Base-by-base conservation (phyloP, 2,888 invertebrate species). In the Urechis unicinctus region DNA sequence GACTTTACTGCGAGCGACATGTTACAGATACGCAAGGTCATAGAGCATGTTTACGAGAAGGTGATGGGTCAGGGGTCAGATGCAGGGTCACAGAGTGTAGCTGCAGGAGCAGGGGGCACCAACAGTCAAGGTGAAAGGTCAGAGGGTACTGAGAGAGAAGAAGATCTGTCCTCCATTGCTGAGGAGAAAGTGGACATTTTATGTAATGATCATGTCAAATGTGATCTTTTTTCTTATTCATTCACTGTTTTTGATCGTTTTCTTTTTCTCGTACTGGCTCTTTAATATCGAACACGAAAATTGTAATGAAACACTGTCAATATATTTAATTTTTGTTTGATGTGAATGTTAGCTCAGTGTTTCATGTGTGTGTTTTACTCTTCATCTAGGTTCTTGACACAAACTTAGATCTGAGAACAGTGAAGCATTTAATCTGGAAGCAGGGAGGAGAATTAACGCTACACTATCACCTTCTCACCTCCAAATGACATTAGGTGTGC, bases 351-450 rank as follows among this genome's bases (percentile, higher is more conserved):
- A n/a, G n/a, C n/a, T n/a, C n/a, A 36, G 9, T 3, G 2, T 2
- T 51, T 52, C 25, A 24, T n/a, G 28, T 3, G 17, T 13, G 1
- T 29, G n/a, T n/a, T 36, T 36, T 36, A 9, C 17, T 36, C 17
- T 61, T 17, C 9, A 36, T 36, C 17, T 65, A 77, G 81, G 78
- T 81, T 29, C 82, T 98, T 60, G 95, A 97, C 81, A 92, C 96
- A 0, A 91, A 92, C 61, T 94, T 97, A 94, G 98, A 99, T 79
- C 81, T 98, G 54, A 82, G 98, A 66, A 98, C 98, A 44, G 97
- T 98, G 2, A 87, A 93, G 62, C 92, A 98, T 80, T 96, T 96
- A 77, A 92, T 96, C 66, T 99, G 98, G 97, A 98, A 97, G 78
- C 91, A 80, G 61, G 76, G 91, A 54, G 90, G 91, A 53, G 98